phyloP scores from a whole-genome alignment of 2,797 vertebrate genomes.

The Gallinago stenura region DNA sequence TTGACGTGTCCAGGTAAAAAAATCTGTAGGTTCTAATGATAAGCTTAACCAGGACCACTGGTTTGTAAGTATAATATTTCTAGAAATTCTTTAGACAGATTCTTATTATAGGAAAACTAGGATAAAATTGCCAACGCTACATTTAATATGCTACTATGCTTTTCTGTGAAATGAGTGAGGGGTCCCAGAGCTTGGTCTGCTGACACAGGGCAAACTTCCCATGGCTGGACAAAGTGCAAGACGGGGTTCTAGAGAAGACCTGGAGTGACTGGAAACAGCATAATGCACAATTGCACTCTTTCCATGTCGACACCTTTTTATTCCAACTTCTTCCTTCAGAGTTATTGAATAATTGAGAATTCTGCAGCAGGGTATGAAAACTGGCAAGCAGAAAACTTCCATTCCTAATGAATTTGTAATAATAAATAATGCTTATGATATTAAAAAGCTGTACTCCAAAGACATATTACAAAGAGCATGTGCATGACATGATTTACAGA shows the following conservation, averaged over 20 bases:
- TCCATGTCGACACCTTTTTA: constrained; percentile 35
- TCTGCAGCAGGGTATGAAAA: constrained; percentile 68
- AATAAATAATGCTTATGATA: constrained; percentile 82
- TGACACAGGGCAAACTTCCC: background rate
- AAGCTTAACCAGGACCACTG: constrained; percentile 32
- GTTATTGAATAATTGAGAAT: constrained; percentile 75
- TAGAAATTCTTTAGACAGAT: constrained; percentile 16
- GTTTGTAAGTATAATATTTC: constrained; percentile 48
- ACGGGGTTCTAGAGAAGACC: background rate
- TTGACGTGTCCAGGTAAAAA: constrained; percentile 11
- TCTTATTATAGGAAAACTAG: background rate
- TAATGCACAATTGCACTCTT: background rate
- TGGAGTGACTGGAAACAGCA: background rate
- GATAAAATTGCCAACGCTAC: constrained; percentile 19
- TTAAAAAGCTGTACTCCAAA: constrained; percentile 74
- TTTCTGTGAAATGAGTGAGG: background rate
- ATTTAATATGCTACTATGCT: background rate
- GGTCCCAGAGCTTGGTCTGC: background rate
- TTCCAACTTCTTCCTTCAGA: constrained; percentile 48
- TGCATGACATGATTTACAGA: constrained; percentile 73
- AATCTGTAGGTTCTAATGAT: background rate
- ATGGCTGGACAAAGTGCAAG: background rate
- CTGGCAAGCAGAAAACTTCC: constrained; percentile 75
- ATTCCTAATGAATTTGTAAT: constrained; percentile 81
- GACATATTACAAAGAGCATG: constrained; percentile 70